phyloP scores from a whole-genome alignment of 2,797 vertebrate species.

The Manis pentadactyla region DNA sequence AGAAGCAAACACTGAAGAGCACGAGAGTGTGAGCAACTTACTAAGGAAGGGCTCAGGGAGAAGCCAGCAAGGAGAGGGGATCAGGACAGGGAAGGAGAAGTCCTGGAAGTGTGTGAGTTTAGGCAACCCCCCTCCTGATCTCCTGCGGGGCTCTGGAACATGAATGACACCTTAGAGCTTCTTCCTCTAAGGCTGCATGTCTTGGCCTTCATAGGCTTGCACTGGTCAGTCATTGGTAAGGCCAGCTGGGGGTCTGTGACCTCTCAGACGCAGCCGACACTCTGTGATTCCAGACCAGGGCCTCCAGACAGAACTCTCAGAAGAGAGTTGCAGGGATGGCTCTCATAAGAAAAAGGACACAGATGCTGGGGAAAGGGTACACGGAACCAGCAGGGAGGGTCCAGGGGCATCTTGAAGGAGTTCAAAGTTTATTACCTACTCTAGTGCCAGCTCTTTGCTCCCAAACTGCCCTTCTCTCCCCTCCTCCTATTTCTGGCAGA shows the following conservation, averaged over 20 bases:
- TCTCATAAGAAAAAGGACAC: neutral
- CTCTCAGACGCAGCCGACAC: neutral
- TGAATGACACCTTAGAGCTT: neutral
- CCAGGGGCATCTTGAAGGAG: neutral
- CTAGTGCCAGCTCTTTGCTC: neutral
- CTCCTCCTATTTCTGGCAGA: neutral
- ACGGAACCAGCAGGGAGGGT: neutral
- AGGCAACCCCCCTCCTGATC: neutral
- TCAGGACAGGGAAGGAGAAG: neutral
- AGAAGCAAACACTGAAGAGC: neutral
- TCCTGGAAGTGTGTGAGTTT: neutral
- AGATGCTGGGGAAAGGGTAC: too few species aligned
- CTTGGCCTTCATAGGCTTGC: neutral
- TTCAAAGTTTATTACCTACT: neutral
- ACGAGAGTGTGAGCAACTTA: neutral
- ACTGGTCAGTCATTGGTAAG: neutral
- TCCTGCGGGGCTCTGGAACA: neutral
- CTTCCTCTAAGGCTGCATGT: neutral
- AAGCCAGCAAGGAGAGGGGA: neutral
- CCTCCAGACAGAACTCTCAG: neutral
- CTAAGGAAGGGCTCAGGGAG: neutral
- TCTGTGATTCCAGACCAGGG: neutral
- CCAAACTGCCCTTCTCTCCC: neutral
- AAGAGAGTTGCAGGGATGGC: neutral
- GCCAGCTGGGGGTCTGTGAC: neutral